A percentile compares a stretch with the other conserved stretches of the same genome.
Conservation (phyloP, 2,113 vertebrate genomes). For the Nipponia nippon region DNA sequence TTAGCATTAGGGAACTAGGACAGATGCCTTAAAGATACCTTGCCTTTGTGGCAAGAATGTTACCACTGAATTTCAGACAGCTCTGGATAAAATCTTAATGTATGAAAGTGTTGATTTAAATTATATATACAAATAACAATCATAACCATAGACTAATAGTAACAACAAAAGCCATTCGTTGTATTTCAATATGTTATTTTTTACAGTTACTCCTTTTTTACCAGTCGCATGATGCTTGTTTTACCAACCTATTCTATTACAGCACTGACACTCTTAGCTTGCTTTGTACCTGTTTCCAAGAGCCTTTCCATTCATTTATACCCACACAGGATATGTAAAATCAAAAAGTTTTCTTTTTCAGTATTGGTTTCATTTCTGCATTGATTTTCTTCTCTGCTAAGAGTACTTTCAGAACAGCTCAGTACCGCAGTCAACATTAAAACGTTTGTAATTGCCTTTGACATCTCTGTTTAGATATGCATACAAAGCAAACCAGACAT, state of each 20-base stretch:
- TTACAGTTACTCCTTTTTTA: neutral
- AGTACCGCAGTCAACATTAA: neutral
- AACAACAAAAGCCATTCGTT: neutral
- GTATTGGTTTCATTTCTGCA: neutral
- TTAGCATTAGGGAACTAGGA: neutral
- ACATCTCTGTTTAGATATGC: neutral
- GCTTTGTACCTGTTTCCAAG: neutral
- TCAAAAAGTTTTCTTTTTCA: neutral
- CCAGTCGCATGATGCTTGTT: neutral
- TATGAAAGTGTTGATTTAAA: neutral
- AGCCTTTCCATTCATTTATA: neutral
- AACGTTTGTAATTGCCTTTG: neutral
- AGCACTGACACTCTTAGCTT: neutral
- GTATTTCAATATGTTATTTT: neutral
- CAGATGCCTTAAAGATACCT: neutral
- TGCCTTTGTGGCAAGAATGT: neutral
- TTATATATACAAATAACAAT: neutral
- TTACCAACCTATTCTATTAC: neutral
- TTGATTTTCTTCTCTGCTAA: neutral
- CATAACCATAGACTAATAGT: neutral
- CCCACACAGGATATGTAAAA: neutral
- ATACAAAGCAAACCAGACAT: neutral
- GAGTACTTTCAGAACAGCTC: neutral
- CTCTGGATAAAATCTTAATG: neutral
- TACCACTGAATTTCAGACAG: neutral